Conservation (phyloP, 2,888 invertebrate genomes). For the Graphium colonna region DNA sequence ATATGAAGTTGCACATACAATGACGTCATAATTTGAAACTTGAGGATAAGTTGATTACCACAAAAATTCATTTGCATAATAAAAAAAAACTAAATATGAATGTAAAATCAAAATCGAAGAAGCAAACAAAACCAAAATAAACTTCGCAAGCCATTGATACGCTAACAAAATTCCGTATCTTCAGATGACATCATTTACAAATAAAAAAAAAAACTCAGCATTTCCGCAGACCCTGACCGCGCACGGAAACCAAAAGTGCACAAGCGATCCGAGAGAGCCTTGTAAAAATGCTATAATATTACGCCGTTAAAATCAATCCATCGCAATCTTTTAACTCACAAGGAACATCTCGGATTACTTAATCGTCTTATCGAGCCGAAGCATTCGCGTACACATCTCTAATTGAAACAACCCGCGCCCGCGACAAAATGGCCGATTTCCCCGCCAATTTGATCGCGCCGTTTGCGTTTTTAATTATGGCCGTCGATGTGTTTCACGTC, state of each 20-base stretch:
- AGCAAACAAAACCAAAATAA: too few relatives aligned
- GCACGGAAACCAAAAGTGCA: background rate
- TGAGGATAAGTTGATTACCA: too few relatives aligned
- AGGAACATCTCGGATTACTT: conserved; percentile 12
- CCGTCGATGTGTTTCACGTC: conserved; percentile 73
- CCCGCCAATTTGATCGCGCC: conserved; percentile 38
- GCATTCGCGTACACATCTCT: conserved; percentile 31
- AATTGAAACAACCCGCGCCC: conserved; percentile 18
- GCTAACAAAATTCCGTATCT: too few relatives aligned
- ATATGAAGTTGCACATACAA: too few relatives aligned
- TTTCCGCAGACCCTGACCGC: background rate
- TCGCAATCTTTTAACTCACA: background rate
- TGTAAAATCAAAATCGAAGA: too few relatives aligned
- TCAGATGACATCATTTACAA: background rate
- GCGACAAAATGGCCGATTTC: conserved; percentile 7
- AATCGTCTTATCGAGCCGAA: conserved; percentile 15
- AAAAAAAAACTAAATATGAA: too few relatives aligned
- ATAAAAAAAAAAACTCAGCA: background rate
- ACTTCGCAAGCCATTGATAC: too few relatives aligned
- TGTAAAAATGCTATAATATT: background rate
- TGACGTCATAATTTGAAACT: too few relatives aligned
- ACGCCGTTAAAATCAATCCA: background rate
- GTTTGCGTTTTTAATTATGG: conserved; percentile 73
- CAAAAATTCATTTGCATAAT: too few relatives aligned
- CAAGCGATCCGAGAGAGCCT: background rate